phyloP scores from a whole-genome alignment of 92 coral and sea anemone genomes.

The Isaurus tuberculatus region DNA sequence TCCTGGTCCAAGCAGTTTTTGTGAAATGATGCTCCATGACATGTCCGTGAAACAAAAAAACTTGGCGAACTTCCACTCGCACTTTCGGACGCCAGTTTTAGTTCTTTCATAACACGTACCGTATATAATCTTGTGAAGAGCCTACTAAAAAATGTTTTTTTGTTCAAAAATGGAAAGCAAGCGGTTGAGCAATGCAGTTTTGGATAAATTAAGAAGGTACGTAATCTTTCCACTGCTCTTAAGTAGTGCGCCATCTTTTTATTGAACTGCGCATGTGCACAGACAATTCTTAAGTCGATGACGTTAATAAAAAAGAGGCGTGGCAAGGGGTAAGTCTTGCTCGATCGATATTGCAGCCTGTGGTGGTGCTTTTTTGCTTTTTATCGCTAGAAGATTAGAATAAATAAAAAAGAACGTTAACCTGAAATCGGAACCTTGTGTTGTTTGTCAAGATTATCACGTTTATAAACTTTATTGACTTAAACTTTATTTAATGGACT shows the following conservation, averaged over 20 bases:
- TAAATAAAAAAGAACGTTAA: no score
- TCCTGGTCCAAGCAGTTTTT: slow-evolving; percentile 56
- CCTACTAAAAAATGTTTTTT: background rate
- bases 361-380: no score
- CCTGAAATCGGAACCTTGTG: no score
- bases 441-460: no score
- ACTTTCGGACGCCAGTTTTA: slow-evolving; percentile 45
- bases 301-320: slow-evolving; percentile 23
- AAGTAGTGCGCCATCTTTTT: slow-evolving; percentile 29
- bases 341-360: background rate
- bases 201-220: slow-evolving; percentile 16
- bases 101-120: slow-evolving; percentile 8
- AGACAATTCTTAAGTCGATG: background rate
- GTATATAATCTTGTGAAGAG: background rate
- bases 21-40: background rate
- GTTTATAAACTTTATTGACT: no score
- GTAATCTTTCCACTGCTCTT: slow-evolving; percentile 11
- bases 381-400: no score
- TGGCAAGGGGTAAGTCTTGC: background rate
- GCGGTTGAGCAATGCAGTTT: slow-evolving; percentile 3
- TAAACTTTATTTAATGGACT: no score
- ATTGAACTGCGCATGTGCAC: slow-evolving; percentile 3
- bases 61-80: slow-evolving; percentile 33
- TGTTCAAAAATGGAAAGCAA: background rate
- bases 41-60: background rate